Conservation (phyloP, 1,140 invertebrate species). For the Papilio aristodemus region DNA sequence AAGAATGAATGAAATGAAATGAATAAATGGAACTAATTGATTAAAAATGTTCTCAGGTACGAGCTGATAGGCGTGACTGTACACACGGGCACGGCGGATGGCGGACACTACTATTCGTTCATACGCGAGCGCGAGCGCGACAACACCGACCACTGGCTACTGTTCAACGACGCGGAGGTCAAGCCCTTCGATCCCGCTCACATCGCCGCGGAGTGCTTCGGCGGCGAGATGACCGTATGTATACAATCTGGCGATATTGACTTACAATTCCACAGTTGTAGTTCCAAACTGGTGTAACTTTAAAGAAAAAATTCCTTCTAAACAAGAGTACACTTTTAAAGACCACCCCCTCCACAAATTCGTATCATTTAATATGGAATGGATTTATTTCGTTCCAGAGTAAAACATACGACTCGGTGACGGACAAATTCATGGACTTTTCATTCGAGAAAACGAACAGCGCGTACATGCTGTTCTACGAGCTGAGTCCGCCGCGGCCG, state of each 20-base stretch:
- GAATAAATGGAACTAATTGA: too few relatives aligned
- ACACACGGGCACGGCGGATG: conserved; percentile 97
- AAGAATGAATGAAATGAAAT: too few relatives aligned
- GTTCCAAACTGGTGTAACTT: too few relatives aligned
- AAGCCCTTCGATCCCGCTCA: conserved; percentile 97
- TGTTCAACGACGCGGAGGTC: conserved; percentile 98
- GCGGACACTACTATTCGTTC: conserved; percentile 98
- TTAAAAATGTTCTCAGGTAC: conserved; percentile 83
- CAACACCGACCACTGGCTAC: conserved; percentile 92
- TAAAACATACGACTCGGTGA: conserved; percentile 97
- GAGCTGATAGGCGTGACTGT: conserved; percentile 97
- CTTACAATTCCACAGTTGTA: too few relatives aligned
- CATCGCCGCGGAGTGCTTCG: conserved; percentile 96
- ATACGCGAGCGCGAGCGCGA: conserved; percentile 89
- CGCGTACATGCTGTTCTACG: conserved; percentile 98
- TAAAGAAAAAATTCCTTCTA: too few relatives aligned
- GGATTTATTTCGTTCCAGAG: conserved; percentile 84
- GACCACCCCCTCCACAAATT: too few relatives aligned
- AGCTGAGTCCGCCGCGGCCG: conserved; percentile 82
- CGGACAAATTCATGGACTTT: conserved; percentile 98
- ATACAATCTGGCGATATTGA: not conserved
- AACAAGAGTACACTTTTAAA: too few relatives aligned
- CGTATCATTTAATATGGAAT: too few relatives aligned
- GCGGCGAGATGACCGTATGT: conserved; percentile 95
- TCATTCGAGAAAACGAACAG: conserved; percentile 98